A percentile compares a stretch with the other conserved stretches of the same genome.
Evolutionary conservation across 2,113 vertebrate genomes (phyloP).

Genomic region (Rhinolophus ferrumequinum): DNA sequence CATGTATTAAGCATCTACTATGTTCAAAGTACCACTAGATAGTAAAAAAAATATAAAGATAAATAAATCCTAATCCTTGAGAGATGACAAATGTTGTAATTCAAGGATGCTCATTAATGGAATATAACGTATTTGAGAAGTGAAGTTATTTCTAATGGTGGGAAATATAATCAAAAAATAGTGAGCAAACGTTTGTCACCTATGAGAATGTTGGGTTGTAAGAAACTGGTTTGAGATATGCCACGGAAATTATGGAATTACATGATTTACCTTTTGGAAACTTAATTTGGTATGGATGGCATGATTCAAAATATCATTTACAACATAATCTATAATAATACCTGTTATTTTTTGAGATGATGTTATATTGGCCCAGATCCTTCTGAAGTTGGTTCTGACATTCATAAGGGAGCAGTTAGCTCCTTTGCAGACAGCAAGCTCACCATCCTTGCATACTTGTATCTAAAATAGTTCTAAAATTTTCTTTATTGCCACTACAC

Average conservation of each 20-base stretch:
- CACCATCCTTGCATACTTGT: conserved; percentile 81
- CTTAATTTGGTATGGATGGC: conserved; percentile 49
- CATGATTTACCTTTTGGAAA: conserved; percentile 60
- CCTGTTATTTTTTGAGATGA: conserved; percentile 73
- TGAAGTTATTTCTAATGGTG: conserved; percentile 31
- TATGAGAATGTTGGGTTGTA: neutral
- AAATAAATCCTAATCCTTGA: neutral
- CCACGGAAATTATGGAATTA: neutral
- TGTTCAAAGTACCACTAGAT: neutral
- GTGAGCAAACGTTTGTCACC: neutral
- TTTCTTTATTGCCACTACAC: conserved; percentile 86
- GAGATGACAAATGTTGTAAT: neutral
- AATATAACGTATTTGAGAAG: neutral
- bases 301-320: conserved; percentile 65
- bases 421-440: conserved; percentile 84
- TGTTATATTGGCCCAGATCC: conserved; percentile 74
- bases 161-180: conserved; percentile 38
- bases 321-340: conserved; percentile 68
- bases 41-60: neutral
- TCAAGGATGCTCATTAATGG: conserved; percentile 1
- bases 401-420: conserved; percentile 79
- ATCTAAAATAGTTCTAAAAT: conserved; percentile 88
- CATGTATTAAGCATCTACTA: neutral
- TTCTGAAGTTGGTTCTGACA: conserved; percentile 77
- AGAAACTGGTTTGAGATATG: neutral